Evolutionary conservation across 2,113 vertebrate genomes (phyloP).

Genomic region (Lophura nycthemera): DNA sequence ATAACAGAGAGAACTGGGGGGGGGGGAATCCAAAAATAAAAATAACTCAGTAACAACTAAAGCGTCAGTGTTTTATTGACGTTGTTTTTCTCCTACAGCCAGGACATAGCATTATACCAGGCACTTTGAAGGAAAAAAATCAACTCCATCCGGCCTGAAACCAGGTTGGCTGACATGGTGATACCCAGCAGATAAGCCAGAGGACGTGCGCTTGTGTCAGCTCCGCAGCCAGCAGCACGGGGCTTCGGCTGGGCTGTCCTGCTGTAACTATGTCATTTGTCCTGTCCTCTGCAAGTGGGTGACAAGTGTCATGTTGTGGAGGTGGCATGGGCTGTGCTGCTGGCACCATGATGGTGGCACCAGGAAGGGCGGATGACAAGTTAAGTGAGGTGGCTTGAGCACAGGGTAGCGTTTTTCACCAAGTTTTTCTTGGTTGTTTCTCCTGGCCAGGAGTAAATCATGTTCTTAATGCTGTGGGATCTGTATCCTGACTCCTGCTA

Average conservation of each 20-base stretch:
- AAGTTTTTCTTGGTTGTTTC: background rate
- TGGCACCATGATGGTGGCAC: rapidly evolving
- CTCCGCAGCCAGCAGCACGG: background rate
- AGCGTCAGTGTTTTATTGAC: no score
- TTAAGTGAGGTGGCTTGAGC: background rate
- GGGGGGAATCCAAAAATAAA: no score
- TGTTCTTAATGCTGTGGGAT: background rate
- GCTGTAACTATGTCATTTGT: background rate
- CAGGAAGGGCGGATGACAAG: background rate
- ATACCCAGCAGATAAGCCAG: background rate
- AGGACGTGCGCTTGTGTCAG: background rate
- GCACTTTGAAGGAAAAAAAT: no score
- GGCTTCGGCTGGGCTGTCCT: background rate
- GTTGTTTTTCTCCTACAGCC: no score
- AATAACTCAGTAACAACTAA: no score
- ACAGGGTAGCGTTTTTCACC: background rate
- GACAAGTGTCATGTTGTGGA: background rate
- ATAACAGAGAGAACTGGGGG: no score
- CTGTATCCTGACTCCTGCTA: background rate
- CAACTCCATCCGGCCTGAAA: no score
- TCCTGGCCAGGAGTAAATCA: background rate
- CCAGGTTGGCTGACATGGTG: background rate
- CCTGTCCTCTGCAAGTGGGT: background rate
- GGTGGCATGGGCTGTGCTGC: background rate
- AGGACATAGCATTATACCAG: no score